phyloP scores from a whole-genome alignment of 2,888 invertebrate species.

The Epinotia demarniana region DNA sequence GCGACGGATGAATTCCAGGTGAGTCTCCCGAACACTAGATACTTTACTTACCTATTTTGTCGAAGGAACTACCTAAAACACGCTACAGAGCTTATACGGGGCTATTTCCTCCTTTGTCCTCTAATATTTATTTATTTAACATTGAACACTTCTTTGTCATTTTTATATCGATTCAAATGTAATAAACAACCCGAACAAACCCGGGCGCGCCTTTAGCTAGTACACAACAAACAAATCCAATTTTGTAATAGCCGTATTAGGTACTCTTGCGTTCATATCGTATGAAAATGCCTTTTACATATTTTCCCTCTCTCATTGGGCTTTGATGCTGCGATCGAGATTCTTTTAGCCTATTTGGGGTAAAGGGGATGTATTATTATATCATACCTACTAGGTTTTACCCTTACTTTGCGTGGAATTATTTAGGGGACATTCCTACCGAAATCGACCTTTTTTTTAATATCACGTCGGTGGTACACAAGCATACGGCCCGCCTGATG shows the following conservation, averaged over 20 bases:
- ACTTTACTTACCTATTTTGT: too few species aligned
- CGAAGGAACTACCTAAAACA: too few species aligned
- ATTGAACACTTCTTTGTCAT: too few species aligned
- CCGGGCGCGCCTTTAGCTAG: constrained; percentile 21
- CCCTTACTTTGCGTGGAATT: constrained; percentile 3
- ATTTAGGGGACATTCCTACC: too few species aligned
- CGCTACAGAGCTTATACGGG: not conserved
- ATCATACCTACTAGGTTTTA: not conserved
- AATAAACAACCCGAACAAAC: constrained; percentile 44
- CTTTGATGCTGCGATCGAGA: constrained; percentile 34
- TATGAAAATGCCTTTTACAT: constrained; percentile 61
- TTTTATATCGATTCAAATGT: not conserved
- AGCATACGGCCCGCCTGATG: too few species aligned
- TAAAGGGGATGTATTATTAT: constrained; percentile 18
- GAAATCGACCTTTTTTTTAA: too few species aligned
- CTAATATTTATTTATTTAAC: too few species aligned
- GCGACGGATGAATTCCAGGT: too few species aligned
- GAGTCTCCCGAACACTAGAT: too few species aligned
- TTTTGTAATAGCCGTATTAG: constrained; percentile 63
- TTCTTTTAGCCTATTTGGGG: constrained; percentile 35
- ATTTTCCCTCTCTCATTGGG: constrained; percentile 50
- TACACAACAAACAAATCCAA: constrained; percentile 64
- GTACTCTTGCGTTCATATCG: constrained; percentile 48
- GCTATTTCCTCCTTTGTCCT: too few species aligned
- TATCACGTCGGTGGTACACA: too few species aligned